These are phyloP conservation scores for Melangyna quadrimaculata DNA, from an alignment of 2,888 invertebrate species.

Conservation along the genomic window DNA sequence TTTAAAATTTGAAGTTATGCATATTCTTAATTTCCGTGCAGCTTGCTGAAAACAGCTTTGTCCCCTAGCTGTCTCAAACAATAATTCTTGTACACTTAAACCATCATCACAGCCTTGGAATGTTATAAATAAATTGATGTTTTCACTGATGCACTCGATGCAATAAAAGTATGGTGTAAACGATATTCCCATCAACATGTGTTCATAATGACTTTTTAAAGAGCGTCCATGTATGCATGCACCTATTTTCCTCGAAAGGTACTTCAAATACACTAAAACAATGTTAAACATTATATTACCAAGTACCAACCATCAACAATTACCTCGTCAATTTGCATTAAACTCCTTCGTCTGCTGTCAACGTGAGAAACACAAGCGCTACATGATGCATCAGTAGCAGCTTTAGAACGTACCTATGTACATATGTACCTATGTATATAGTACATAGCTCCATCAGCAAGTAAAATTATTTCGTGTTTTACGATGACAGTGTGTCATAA, in stretches of 20 bases:
- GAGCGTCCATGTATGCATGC: slow-evolving; percentile 2
- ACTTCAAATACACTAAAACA: slow-evolving; percentile 44
- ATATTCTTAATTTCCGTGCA: too few relatives aligned
- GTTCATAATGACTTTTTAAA: slow-evolving; percentile 25
- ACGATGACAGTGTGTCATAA: slow-evolving; percentile 71
- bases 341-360: slow-evolving; percentile 17
- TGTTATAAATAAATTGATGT: slow-evolving; percentile 4
- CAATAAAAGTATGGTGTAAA: background rate
- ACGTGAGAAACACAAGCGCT: slow-evolving; percentile 13
- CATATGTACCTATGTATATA: too few relatives aligned
- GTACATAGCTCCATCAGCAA: background rate
- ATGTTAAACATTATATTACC: slow-evolving; percentile 64
- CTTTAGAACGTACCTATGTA: background rate
- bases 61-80: background rate
- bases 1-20: too few relatives aligned
- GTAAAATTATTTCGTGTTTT: slow-evolving; percentile 66
- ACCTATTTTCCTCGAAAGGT: background rate
- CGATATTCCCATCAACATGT: slow-evolving; percentile 2
- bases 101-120: slow-evolving; percentile 8
- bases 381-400: background rate
- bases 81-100: background rate
- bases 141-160: background rate
- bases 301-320: slow-evolving; percentile 63
- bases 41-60: too few relatives aligned
- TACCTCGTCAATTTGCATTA: slow-evolving; percentile 67